Percentiles rank a stretch among this genome's conserved stretches.
Evolutionary conservation across 2,797 vertebrate genomes (phyloP).

Genomic region (Dendrocincla tyrannina): DNA sequence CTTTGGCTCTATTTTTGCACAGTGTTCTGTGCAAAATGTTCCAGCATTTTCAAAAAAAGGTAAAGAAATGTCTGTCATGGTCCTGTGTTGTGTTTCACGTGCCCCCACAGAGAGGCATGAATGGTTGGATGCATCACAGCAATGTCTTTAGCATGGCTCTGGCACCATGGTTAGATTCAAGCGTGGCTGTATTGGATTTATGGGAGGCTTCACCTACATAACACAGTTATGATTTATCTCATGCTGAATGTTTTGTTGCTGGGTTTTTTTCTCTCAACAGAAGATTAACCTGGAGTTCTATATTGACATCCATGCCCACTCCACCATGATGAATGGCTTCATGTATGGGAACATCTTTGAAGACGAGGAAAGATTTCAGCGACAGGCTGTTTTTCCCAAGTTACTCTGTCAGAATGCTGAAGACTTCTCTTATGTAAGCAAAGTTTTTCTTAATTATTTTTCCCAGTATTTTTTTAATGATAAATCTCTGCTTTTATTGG

Average conservation of each 20-base stretch:
- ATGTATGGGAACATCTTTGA: conserved; percentile 99
- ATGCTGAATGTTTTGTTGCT: neutral
- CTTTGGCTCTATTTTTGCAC: neutral
- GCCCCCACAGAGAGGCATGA: neutral
- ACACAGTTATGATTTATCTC: conserved; percentile 36
- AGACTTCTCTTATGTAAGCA: conserved; percentile 95
- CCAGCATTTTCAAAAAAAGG: neutral
- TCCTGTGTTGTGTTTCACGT: neutral
- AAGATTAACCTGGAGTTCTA: conserved; percentile 97
- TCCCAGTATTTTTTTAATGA: neutral
- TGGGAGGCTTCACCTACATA: neutral
- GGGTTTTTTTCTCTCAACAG: conserved; percentile 73
- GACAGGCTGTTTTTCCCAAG: conserved; percentile 93
- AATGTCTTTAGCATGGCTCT: neutral
- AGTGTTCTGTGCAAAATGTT: neutral
- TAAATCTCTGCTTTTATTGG: neutral
- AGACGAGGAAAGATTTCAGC: conserved; percentile 91
- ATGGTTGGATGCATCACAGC: neutral
- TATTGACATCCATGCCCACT: conserved; percentile 98
- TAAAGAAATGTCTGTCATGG: neutral
- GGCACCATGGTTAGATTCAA: neutral
- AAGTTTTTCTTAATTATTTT: neutral
- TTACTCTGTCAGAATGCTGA: conserved; percentile 94
- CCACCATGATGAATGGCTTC: conserved; percentile 99
- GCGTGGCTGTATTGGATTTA: neutral